These are phyloP conservation scores for Falco biarmicus DNA, from an alignment of 2,797 vertebrate genomes.

Conservation along the genomic window DNA sequence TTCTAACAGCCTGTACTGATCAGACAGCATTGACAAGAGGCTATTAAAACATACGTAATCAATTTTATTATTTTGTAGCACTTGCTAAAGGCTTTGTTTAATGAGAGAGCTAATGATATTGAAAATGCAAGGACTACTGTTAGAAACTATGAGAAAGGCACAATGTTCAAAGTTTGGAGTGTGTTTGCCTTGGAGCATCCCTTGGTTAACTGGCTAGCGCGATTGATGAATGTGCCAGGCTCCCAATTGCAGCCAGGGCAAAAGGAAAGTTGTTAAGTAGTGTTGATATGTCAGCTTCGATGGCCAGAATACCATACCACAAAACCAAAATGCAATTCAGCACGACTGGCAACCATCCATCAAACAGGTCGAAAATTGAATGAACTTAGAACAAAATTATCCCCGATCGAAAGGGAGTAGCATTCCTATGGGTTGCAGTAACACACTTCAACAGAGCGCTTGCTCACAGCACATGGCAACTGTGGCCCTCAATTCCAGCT, in stretches of 20 bases:
- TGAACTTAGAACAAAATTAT: conserved; percentile 68
- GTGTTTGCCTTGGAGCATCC: conserved; percentile 28
- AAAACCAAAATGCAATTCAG: conserved; percentile 55
- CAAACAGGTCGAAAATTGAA: conserved; percentile 69
- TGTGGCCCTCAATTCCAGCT: not conserved
- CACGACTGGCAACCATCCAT: conserved; percentile 56
- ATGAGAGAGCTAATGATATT: conserved; percentile 32
- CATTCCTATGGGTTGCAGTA: conserved; percentile 70
- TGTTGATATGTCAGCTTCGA: conserved; percentile 36
- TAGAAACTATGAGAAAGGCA: conserved; percentile 10
- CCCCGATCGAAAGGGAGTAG: conserved; percentile 22
- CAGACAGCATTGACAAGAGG: not conserved
- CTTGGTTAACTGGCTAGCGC: not conserved
- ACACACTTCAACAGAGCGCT: conserved; percentile 12
- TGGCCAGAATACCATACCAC: conserved; percentile 20
- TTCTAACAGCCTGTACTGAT: not conserved
- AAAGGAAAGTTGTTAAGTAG: conserved; percentile 57
- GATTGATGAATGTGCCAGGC: conserved; percentile 44
- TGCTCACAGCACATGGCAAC: not conserved
- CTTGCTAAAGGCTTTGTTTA: conserved; percentile 53
- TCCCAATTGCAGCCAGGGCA: conserved; percentile 39
- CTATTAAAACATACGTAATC: conserved; percentile 43
- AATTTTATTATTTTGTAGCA: conserved; percentile 35
- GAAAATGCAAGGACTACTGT: conserved; percentile 13
- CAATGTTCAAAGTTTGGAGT: conserved; percentile 13